A percentile compares a stretch with the other conserved stretches of the same genome.
Conservation (phyloP, 2,888 invertebrate genomes). For the Isoperla grammatica region DNA sequence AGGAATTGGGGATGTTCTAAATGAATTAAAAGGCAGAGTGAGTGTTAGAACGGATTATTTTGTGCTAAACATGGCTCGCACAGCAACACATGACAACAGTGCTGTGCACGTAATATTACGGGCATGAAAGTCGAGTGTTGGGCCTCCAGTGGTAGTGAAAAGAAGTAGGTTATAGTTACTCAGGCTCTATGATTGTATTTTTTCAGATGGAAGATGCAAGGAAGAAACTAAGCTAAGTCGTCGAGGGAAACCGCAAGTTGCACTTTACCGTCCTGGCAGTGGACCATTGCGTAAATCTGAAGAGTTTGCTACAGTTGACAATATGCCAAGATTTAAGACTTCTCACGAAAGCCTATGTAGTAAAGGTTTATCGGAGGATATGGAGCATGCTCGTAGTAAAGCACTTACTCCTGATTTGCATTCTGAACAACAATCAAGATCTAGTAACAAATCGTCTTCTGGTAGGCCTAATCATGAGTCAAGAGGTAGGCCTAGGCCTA, state of each 20-base stretch:
- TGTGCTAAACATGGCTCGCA: too few relatives aligned
- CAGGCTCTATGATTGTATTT: too few relatives aligned
- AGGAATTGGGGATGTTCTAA: too few relatives aligned
- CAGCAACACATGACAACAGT: too few relatives aligned
- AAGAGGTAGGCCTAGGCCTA: slow-evolving; percentile 1
- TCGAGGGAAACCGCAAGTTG: slow-evolving; percentile 61
- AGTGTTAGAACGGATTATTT: too few relatives aligned
- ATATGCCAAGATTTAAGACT: slow-evolving; percentile 23
- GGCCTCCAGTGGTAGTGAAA: too few relatives aligned
- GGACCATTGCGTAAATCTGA: slow-evolving; percentile 62
- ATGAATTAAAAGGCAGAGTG: too few relatives aligned
- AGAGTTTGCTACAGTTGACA: slow-evolving; percentile 25
- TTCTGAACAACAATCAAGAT: slow-evolving; percentile 21
- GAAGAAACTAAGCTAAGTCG: slow-evolving; percentile 49
- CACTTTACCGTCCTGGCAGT: slow-evolving; percentile 70
- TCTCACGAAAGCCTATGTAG: slow-evolving; percentile 25
- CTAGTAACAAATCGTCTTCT: slow-evolving; percentile 10
- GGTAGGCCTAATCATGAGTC: slow-evolving; percentile 11
- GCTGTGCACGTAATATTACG: too few relatives aligned
- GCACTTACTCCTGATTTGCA: not conserved
- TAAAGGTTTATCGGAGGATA: slow-evolving; percentile 19
- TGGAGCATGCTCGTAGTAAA: slow-evolving; percentile 10
- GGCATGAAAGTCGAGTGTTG: too few relatives aligned
- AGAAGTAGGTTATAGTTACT: too few relatives aligned
- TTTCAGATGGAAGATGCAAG: slow-evolving; percentile 38